Evolutionary conservation across 2,113 vertebrate species (phyloP), one percentile per base, ranked within the genome.

Genomic region (Xenopus borealis): DNA sequence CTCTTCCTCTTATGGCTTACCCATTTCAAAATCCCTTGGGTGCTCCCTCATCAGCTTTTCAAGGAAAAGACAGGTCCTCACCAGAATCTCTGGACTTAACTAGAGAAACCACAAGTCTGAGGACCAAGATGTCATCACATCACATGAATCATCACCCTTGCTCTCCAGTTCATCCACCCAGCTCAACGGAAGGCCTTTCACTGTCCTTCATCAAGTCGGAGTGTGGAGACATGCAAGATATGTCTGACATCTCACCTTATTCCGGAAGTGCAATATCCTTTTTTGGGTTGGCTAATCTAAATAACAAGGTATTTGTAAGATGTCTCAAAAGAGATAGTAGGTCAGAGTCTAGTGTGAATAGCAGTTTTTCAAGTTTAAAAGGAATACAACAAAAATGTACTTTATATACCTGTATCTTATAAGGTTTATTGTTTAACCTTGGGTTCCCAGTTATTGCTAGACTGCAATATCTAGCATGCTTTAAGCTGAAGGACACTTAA

Each of bases 261-360:
- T 98, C 97, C 71, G 92, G 96, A 92, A 96, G 93, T 92, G 97
- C 97, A 84, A 98, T 99, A 99, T 99, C 97, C 97, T 99, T 98
- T 93, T 79, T 72, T 1, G 8, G 7, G 33, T 40, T 40, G 33
- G 33, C 33, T 40, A 9, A 40, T 40, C 33, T 40, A 40, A 6
- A 40, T 7, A 9, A 40, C 33, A 40, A 40, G 33, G 33, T 40
- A 40, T 27, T 27, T 27, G 23, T 40, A 40, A 40, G 33, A 40
- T 9, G 8, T 7, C 33, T 40, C 6, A 40, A 7, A 9, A 40
- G 7, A 40, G 33, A 9, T 40, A 9, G 33, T 40, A 40, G 33
- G 33, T 40, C 33, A 40, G 33, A 40, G 33, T 9, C 23, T 40
- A 40, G 33, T 40, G 33, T 40, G 33, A 40, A 7, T 6, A 40